Evolutionary conservation across 2,797 vertebrate species (phyloP), one percentile per base, ranked within the genome.

Genomic region (Podarcis siculus): DNA sequence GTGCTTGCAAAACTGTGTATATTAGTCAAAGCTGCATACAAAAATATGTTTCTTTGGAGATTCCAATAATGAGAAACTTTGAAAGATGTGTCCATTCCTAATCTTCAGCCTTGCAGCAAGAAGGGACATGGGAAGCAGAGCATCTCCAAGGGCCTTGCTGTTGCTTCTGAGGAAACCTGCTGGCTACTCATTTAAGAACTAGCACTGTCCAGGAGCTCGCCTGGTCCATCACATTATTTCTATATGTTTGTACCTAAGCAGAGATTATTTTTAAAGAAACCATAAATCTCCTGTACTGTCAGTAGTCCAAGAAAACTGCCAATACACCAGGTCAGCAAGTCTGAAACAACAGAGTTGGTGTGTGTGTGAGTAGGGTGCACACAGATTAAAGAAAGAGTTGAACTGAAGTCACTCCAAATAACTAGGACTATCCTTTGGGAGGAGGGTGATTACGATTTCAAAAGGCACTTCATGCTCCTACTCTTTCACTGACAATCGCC

Each of bases 361-460:
- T 6, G 25, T 39, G 75, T 30, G 49, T 42, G 37, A 0, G 13
- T 55, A 55, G 71, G 83, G 13, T 45, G 37, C 5, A 15, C 12
- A 64, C 23, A 64, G 83, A 64, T 85, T 76, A 61, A 76, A 55
- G 83, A 85, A 13, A 21, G 2, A 49, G 49, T 49, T 83, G 82
- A 66, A 69, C 3, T 42, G 64, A 49, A 39, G 32, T 61, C 73
- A 72, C 89, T 88, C 93, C 82, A 83, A 90, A 94, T 83, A 93
- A 92, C 39, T 90, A 94, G 95, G 90, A 90, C 75, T 90, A 91
- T 84, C 55, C 15, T 64, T 61, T 23, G 61, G 17, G 61, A 21
- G 10, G 19, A 23, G 61, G 6, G 61, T 19, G 61, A 64, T 64
- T 64, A 23, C 21, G 61, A 64, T 19, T 64, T 64, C 21, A 23